Conservation (phyloP, 2,888 invertebrate genomes). For the Exephanes ischioxanthus region DNA sequence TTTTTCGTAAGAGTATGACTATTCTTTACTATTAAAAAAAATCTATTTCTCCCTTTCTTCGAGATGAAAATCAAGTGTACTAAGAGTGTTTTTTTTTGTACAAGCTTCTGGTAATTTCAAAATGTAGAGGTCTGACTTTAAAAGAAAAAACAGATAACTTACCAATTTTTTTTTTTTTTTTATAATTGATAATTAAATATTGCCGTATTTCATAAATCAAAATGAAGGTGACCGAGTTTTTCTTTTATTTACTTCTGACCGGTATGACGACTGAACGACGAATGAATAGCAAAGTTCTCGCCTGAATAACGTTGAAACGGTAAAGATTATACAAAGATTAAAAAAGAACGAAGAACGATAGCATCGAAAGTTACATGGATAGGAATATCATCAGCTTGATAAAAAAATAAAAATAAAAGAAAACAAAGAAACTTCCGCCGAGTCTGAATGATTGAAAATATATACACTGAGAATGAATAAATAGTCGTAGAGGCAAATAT, state of each 20-base stretch:
- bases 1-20: neutral
- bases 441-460: constrained; percentile 7
- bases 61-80: neutral
- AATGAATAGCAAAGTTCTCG: neutral
- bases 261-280: neutral
- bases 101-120: neutral
- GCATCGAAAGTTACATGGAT: neutral
- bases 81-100: neutral
- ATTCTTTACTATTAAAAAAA: neutral
- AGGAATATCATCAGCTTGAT: neutral
- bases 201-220: neutral
- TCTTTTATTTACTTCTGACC: neutral
- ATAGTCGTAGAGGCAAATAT: neutral
- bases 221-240: neutral
- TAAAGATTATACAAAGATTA: neutral
- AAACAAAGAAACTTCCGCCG: neutral
- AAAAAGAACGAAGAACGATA: neutral
- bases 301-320: constrained; percentile 8
- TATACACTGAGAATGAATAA: constrained; percentile 1
- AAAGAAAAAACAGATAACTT: neutral
- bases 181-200: neutral
- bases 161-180: neutral
- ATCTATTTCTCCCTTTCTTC: neutral
- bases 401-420: neutral
- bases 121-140: neutral